Evolutionary conservation across 2,113 vertebrate species (phyloP).

Genomic region (Platysternon megacephalum): DNA sequence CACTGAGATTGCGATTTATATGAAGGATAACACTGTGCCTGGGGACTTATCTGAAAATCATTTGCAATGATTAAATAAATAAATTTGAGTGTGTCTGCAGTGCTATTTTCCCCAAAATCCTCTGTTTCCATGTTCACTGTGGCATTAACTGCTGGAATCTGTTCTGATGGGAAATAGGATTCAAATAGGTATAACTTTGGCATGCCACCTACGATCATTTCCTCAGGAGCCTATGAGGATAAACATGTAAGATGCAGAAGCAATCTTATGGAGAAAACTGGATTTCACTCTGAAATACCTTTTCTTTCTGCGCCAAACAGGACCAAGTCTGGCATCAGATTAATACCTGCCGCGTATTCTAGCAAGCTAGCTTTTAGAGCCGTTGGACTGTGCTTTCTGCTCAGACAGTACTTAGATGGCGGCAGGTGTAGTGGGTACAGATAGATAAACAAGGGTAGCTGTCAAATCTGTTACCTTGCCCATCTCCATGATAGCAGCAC

Average conservation of each 20-base stretch:
- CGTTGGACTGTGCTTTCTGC: not conserved
- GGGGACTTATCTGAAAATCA: conserved; percentile 47
- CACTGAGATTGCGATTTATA: conserved; percentile 47
- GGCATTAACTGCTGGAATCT: conserved; percentile 7
- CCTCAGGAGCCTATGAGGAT: not conserved
- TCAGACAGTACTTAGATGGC: not conserved
- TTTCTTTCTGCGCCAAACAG: not conserved
- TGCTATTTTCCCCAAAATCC: not conserved
- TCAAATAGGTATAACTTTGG: conserved; percentile 10
- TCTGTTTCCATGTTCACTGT: not conserved
- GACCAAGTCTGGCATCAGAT: conserved; percentile 31
- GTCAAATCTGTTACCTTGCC: not conserved
- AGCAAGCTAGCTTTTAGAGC: not conserved
- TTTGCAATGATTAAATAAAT: conserved; percentile 41
- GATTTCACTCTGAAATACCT: not conserved
- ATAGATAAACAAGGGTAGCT: not conserved
- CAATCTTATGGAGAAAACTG: conserved; percentile 18
- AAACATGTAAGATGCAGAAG: not conserved
- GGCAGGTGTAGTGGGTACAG: not conserved
- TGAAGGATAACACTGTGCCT: conserved; percentile 51
- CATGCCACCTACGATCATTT: not conserved
- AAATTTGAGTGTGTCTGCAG: conserved; percentile 9
- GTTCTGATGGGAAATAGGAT: conserved; percentile 17
- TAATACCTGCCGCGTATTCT: not conserved
- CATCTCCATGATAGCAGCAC: not conserved